These are phyloP conservation scores for Lutjanus argentimaculatus DNA, from an alignment of 2,797 vertebrate species.

Conservation along the genomic window DNA sequence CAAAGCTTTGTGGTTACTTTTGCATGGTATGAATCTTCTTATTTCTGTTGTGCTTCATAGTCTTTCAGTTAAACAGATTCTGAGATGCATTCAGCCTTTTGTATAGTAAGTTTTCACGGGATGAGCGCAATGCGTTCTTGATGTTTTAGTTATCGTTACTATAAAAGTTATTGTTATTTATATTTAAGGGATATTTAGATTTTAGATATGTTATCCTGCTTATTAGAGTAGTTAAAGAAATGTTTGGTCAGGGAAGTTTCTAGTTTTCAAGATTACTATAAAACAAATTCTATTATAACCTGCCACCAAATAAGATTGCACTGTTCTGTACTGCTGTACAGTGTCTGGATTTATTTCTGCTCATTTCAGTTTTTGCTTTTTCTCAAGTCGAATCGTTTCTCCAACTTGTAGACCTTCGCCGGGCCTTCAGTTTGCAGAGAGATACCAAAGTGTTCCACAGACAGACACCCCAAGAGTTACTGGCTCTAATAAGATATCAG, in stretches of 20 bases:
- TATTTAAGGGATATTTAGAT: slow-evolving; percentile 90
- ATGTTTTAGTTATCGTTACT: slow-evolving; percentile 79
- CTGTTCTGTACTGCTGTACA: slow-evolving; percentile 87
- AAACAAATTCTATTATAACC: slow-evolving; percentile 84
- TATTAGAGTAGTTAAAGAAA: slow-evolving; percentile 81
- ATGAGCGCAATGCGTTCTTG: slow-evolving; percentile 78
- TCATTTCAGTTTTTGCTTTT: slow-evolving; percentile 65
- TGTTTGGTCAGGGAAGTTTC: slow-evolving; percentile 86
- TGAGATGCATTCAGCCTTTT: slow-evolving; percentile 71
- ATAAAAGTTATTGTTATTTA: slow-evolving; percentile 86
- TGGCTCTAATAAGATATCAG: slow-evolving; percentile 71
- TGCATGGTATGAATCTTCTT: slow-evolving; percentile 68
- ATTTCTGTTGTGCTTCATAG: slow-evolving; percentile 70
- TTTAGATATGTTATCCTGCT: slow-evolving; percentile 86
- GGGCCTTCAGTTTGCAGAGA: slow-evolving; percentile 75
- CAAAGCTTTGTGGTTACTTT: slow-evolving; percentile 64
- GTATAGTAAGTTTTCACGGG: slow-evolving; percentile 78
- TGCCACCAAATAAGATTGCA: slow-evolving; percentile 89
- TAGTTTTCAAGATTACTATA: slow-evolving; percentile 81
- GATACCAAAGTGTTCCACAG: slow-evolving; percentile 86
- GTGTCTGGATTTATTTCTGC: slow-evolving; percentile 79
- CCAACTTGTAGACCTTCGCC: slow-evolving; percentile 59
- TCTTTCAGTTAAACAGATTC: slow-evolving; percentile 56
- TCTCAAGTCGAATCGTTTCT: slow-evolving; percentile 61
- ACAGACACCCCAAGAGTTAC: slow-evolving; percentile 78